Conservation (phyloP, 2,797 vertebrate genomes). For the Amblyopsis hoosieri region DNA sequence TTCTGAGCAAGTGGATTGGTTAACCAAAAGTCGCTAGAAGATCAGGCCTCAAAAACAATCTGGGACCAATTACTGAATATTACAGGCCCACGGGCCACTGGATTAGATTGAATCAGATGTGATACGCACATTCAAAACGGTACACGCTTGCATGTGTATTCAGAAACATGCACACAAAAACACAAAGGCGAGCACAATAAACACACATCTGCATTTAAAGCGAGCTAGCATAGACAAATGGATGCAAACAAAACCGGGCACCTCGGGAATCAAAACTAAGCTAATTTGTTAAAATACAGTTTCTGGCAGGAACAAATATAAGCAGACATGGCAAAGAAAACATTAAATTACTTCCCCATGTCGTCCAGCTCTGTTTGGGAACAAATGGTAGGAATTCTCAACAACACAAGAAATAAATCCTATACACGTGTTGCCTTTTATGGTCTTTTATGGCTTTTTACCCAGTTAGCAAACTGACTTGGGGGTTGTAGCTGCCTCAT, state of each 20-base stretch:
- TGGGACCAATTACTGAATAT: conserved; percentile 73
- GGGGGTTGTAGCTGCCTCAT: conserved; percentile 46
- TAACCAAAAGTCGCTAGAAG: conserved; percentile 66
- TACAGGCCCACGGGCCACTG: conserved; percentile 68
- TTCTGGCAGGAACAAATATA: no score
- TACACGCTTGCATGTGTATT: conserved; percentile 32
- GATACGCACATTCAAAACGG: conserved; percentile 41
- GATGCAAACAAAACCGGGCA: not conserved
- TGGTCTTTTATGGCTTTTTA: conserved; percentile 68
- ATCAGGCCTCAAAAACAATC: conserved; percentile 76
- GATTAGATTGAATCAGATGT: conserved; percentile 61
- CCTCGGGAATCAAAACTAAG: conserved; percentile 12
- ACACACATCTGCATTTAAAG: not conserved
- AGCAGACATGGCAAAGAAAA: conserved; percentile 2
- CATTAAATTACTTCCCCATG: conserved; percentile 30
- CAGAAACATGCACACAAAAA: conserved; percentile 7
- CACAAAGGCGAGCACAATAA: not conserved
- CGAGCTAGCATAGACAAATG: not conserved
- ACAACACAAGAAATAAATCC: not conserved
- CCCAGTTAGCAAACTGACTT: conserved; percentile 36
- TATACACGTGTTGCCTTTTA: conserved; percentile 30
- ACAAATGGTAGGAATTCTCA: not conserved
- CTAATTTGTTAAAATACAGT: conserved; percentile 9
- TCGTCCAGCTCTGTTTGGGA: not conserved
- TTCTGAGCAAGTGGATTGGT: conserved; percentile 77